Conservation (phyloP, 2,888 invertebrate genomes). For the Venusia cambrica region DNA sequence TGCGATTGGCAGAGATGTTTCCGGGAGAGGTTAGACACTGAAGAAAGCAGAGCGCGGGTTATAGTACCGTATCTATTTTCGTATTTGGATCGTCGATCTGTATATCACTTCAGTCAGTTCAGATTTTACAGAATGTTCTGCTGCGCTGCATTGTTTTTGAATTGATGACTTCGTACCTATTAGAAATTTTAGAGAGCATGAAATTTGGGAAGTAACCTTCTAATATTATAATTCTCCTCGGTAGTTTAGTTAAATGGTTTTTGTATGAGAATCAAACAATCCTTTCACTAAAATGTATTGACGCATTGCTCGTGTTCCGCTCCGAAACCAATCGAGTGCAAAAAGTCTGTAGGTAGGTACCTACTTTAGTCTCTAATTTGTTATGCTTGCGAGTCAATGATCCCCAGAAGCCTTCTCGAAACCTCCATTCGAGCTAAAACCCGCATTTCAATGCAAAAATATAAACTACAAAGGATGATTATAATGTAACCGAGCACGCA, state of each 20-base stretch:
- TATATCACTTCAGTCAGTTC: conserved; percentile 55
- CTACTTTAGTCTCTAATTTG: conserved; percentile 15
- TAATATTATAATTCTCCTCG: too few relatives aligned
- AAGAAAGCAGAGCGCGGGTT: conserved; percentile 50
- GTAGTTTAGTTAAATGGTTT: too few relatives aligned
- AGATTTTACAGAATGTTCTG: conserved; percentile 32
- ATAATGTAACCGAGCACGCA: conserved; percentile 23
- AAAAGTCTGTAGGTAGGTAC: too few relatives aligned
- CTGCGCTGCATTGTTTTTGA: conserved; percentile 4
- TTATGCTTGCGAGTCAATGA: conserved; percentile 20
- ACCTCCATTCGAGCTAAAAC: conserved; percentile 16
- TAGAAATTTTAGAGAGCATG: too few relatives aligned
- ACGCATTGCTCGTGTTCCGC: too few relatives aligned
- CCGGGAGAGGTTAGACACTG: conserved; percentile 49
- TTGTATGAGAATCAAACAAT: too few relatives aligned
- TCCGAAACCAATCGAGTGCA: conserved; percentile 5
- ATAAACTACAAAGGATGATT: conserved; percentile 20
- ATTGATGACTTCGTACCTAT: not conserved
- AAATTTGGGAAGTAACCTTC: too few relatives aligned
- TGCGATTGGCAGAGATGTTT: conserved; percentile 27
- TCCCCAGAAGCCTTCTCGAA: conserved; percentile 21
- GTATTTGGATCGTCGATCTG: conserved; percentile 57
- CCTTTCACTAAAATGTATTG: conserved; percentile 2
- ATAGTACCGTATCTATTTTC: conserved; percentile 65
- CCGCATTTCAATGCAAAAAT: conserved; percentile 15